Percentiles rank a stretch among this genome's conserved stretches.
Conservation (phyloP, 2,888 invertebrate genomes). For the Drosophila quinaria region DNA sequence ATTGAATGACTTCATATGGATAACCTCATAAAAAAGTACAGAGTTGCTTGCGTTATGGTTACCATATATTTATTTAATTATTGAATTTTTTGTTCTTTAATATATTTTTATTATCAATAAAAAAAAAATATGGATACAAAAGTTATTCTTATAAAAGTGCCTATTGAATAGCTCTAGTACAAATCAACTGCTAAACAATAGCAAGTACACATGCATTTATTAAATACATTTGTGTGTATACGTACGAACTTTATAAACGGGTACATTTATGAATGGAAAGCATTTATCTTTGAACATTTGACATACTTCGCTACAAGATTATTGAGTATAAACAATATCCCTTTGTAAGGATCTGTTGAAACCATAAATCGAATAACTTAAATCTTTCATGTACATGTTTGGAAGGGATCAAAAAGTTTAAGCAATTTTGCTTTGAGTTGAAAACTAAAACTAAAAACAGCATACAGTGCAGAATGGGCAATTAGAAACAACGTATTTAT, state of each 20-base stretch:
- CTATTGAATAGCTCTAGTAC: no score
- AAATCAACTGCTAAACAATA: neutral
- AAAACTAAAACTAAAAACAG: conserved; percentile 8
- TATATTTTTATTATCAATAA: no score
- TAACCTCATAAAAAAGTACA: neutral
- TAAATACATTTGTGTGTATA: neutral
- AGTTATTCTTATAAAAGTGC: no score
- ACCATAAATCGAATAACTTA: conserved; percentile 12
- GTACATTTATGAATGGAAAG: neutral
- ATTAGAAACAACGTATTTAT: conserved; percentile 1
- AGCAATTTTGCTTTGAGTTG: conserved; percentile 1
- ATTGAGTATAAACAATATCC: conserved; percentile 1
- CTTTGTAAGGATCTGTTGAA: conserved; percentile 8
- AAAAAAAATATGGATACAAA: no score
- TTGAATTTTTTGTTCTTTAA: no score
- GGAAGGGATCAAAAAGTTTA: conserved; percentile 10
- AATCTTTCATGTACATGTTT: conserved; percentile 4
- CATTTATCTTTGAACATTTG: neutral
- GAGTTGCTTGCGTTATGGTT: neutral
- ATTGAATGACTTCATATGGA: neutral
- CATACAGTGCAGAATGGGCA: neutral
- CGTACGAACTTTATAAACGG: neutral
- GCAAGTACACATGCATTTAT: neutral
- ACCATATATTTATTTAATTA: neutral
- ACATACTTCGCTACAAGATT: conserved; percentile 1